phyloP scores from a whole-genome alignment of 2,888 invertebrate genomes.

The Nomada lathburiana region DNA sequence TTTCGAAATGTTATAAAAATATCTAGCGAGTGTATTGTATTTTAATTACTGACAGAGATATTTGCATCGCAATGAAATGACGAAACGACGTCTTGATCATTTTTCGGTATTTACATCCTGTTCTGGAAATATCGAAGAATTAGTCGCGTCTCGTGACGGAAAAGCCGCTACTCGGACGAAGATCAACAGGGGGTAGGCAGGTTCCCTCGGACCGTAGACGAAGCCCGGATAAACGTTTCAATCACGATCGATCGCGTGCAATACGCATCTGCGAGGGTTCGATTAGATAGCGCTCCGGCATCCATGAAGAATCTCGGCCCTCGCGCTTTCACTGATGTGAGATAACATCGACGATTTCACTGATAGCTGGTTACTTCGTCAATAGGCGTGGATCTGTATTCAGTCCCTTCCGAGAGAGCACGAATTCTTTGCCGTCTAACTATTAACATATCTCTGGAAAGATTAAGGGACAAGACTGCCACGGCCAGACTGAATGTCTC shows the following conservation, averaged over 20 bases:
- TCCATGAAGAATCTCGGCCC: slow-evolving; percentile 51
- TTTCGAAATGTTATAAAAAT: too few relatives aligned
- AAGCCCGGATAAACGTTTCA: slow-evolving; percentile 24
- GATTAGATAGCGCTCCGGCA: slow-evolving; percentile 45
- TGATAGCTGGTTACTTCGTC: slow-evolving; percentile 37
- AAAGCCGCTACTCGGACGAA: not conserved
- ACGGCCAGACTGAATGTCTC: too few relatives aligned
- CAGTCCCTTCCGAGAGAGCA: not conserved
- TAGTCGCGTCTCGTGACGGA: slow-evolving; percentile 22
- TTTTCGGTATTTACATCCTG: not conserved
- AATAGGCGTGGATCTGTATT: slow-evolving; percentile 18
- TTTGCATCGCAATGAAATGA: too few relatives aligned
- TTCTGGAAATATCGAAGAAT: slow-evolving; percentile 7
- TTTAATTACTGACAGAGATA: too few relatives aligned
- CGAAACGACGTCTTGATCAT: too few relatives aligned
- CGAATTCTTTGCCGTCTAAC: too few relatives aligned
- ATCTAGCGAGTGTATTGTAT: too few relatives aligned
- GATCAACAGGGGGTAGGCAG: not conserved
- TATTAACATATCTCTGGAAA: too few relatives aligned
- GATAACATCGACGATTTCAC: slow-evolving; percentile 54
- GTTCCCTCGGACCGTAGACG: slow-evolving; percentile 24
- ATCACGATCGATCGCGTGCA: slow-evolving; percentile 34
- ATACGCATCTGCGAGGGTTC: slow-evolving; percentile 19
- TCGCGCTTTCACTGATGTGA: slow-evolving; percentile 51
- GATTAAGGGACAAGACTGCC: slow-evolving; percentile 12